phyloP scores from a whole-genome alignment of 2,888 invertebrate species.

The Drosophila differens region DNA sequence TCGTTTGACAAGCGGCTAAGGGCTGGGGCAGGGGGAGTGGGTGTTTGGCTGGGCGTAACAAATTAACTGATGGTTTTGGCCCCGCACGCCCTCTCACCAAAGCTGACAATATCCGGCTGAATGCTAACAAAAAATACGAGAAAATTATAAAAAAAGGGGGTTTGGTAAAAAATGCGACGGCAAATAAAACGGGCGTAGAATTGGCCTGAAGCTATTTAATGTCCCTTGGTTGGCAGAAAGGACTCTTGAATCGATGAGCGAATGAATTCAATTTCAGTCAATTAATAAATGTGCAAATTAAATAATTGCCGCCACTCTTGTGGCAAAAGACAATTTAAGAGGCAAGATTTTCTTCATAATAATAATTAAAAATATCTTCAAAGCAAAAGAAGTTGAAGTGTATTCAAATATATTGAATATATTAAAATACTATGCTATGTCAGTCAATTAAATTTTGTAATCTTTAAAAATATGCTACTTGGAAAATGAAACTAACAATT shows the following conservation, averaged over 20 bases:
- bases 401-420: not conserved
- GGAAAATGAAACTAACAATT: slow-evolving; percentile 1
- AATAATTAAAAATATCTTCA: slow-evolving; percentile 9
- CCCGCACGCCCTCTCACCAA: slow-evolving; percentile 5
- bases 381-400: not conserved
- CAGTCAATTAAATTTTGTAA: not conserved
- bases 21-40: not conserved
- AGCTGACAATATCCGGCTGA: slow-evolving; percentile 57
- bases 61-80: slow-evolving; percentile 35
- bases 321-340: slow-evolving; percentile 35
- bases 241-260: slow-evolving; percentile 11
- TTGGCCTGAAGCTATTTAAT: slow-evolving; percentile 48
- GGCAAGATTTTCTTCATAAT: not conserved
- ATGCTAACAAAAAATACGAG: slow-evolving; percentile 18
- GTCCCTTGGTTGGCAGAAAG: slow-evolving; percentile 5
- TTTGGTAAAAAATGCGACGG: slow-evolving; percentile 10
- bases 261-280: slow-evolving; percentile 55
- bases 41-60: slow-evolving; percentile 33
- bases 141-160: slow-evolving; percentile 3
- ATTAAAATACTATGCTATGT: not conserved
- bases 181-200: slow-evolving; percentile 29
- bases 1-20: slow-evolving; percentile 10
- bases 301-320: slow-evolving; percentile 54
- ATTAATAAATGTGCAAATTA: slow-evolving; percentile 62
- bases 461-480: not conserved